Evolutionary conservation across 2,797 vertebrate genomes (phyloP).

Genomic region (Pseudocheirus occidentalis): DNA sequence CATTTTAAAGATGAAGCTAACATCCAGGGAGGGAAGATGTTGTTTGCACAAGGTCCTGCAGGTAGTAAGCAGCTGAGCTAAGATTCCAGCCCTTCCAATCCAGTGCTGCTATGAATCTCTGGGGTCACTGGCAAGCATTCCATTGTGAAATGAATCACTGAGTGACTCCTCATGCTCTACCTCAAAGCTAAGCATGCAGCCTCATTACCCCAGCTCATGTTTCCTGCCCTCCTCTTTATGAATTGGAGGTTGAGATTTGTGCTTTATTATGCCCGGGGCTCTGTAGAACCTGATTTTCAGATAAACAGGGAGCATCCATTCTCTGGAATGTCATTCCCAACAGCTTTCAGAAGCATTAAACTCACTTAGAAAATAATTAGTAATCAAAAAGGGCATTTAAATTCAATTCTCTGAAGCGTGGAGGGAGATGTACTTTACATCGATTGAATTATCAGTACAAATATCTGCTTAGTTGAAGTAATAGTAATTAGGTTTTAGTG

Average conservation of each 20-base stretch:
- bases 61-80: background rate
- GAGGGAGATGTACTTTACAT: conserved; percentile 62
- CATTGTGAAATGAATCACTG: conserved; percentile 35
- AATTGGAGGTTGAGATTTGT: background rate
- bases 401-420: conserved; percentile 69
- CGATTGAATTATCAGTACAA: conserved; percentile 70
- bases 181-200: background rate
- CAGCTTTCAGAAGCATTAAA: conserved; percentile 63
- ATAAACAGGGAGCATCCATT: conserved; percentile 54
- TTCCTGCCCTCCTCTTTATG: conserved; percentile 7
- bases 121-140: background rate
- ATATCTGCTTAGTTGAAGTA: conserved; percentile 60
- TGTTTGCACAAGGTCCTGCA: background rate
- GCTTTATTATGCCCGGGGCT: background rate
- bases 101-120: background rate
- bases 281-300: conserved; percentile 55
- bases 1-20: background rate
- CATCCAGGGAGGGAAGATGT: background rate
- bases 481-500: conserved; percentile 62
- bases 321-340: conserved; percentile 46
- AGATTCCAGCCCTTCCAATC: background rate
- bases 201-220: background rate
- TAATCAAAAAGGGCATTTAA: conserved; percentile 73
- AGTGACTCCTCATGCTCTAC: background rate
- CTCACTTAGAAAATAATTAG: conserved; percentile 77